Evolutionary conservation across 2,888 invertebrate genomes (phyloP).

Genomic region (Synanthedon formicaeformis): DNA sequence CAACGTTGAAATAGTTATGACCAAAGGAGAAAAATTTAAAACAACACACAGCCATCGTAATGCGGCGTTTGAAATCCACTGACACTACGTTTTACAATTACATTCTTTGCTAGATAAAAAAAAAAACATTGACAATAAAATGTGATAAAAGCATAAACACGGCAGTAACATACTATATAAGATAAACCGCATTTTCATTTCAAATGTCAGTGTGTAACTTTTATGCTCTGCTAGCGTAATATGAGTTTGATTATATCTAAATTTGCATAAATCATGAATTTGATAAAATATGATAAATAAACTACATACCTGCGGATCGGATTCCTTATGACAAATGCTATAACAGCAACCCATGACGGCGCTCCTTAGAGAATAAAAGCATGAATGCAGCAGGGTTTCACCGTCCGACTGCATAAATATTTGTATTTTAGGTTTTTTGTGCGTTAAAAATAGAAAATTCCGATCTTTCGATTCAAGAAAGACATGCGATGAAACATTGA

Average conservation of each 20-base stretch:
- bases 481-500: background rate
- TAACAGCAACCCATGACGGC: conserved; percentile 78
- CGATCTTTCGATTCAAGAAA: conserved; percentile 5
- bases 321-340: conserved; percentile 79
- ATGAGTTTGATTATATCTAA: no score
- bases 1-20: background rate
- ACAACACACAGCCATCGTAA: background rate
- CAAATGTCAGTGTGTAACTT: no score
- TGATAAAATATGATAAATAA: no score
- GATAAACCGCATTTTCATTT: no score
- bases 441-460: conserved; percentile 55
- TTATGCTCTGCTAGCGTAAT: no score
- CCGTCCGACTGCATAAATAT: conserved; percentile 64
- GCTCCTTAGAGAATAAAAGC: conserved; percentile 58
- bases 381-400: conserved; percentile 58
- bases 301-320: conserved; percentile 72
- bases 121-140: background rate
- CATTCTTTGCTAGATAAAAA: background rate
- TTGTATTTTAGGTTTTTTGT: conserved; percentile 39
- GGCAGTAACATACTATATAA: no score
- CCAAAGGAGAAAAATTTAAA: background rate
- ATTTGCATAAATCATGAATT: no score
- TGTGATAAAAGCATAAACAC: background rate
- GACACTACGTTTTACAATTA: background rate
- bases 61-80: background rate